Percentiles rank a stretch among this genome's conserved stretches.
phyloP scores from a whole-genome alignment of 2,113 vertebrate genomes.

The Chunga burmeisteri region DNA sequence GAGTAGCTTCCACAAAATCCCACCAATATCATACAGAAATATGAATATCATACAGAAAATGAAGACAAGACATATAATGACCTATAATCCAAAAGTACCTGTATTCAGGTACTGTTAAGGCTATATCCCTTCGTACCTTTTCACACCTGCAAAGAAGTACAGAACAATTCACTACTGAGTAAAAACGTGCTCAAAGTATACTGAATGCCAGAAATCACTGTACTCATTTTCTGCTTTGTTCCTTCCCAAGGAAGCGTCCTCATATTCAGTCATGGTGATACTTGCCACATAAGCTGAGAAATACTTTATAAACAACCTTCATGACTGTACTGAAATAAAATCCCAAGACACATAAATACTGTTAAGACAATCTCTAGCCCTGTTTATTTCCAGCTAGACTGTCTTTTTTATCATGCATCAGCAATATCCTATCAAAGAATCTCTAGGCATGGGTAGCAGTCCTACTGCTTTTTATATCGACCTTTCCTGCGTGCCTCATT shows the following conservation, averaged over 20 bases:
- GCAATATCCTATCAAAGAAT: not conserved
- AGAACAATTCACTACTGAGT: not conserved
- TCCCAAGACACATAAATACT: not conserved
- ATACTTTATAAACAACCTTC: not conserved
- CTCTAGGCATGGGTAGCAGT: not conserved
- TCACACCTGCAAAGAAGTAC: not conserved
- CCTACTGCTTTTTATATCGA: not conserved
- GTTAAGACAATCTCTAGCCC: not conserved
- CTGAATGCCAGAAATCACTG: not conserved
- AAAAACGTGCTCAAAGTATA: not conserved
- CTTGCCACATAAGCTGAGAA: not conserved
- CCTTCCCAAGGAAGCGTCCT: not conserved
- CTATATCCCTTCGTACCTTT: not conserved
- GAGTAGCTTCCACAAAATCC: not conserved
- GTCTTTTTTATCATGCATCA: not conserved
- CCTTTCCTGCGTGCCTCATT: not conserved
- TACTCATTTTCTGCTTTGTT: not conserved
- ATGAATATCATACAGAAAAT: not conserved
- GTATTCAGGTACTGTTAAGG: not conserved
- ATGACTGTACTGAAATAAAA: not conserved
- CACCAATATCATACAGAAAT: not conserved
- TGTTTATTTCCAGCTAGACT: not conserved
- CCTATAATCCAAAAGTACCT: not conserved
- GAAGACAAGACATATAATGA: not conserved
- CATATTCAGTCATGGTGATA: not conserved